Conservation (phyloP, 2,113 vertebrate genomes). For the Pholis gunnellus region DNA sequence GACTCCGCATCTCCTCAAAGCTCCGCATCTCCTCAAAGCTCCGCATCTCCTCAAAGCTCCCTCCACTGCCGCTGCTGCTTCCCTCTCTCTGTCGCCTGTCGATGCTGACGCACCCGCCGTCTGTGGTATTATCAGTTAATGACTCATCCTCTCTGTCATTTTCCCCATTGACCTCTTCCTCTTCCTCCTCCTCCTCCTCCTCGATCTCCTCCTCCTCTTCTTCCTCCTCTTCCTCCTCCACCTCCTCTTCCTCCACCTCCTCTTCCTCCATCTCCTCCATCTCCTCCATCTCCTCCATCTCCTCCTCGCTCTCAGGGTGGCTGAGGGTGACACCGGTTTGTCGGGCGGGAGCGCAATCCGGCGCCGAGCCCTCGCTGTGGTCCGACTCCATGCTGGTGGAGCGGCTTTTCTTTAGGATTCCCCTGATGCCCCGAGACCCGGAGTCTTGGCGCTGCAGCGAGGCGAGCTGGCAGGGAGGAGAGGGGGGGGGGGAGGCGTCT, state of each 20-base stretch:
- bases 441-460: constrained; percentile 80
- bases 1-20: constrained; percentile 64
- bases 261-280: neutral
- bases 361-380: constrained; percentile 60
- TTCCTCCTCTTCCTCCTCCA: constrained; percentile 51
- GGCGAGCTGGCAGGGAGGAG: constrained; percentile 32
- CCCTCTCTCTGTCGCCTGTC: constrained; percentile 28
- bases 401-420: constrained; percentile 85
- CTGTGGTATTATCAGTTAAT: constrained; percentile 51
- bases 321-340: constrained; percentile 69
- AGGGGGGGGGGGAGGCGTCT: constrained; percentile 58
- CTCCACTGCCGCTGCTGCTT: constrained; percentile 51
- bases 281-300: constrained; percentile 32
- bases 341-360: constrained; percentile 19
- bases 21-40: constrained; percentile 73
- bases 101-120: constrained; percentile 48
- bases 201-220: constrained; percentile 9
- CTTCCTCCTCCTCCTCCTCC: constrained; percentile 53
- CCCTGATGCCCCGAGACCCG: constrained; percentile 74
- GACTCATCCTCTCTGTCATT: constrained; percentile 63
- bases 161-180: constrained; percentile 50
- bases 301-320: constrained; percentile 67
- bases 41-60: constrained; percentile 71
- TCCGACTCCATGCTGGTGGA: constrained; percentile 81
- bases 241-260: constrained; percentile 25